phyloP scores from a whole-genome alignment of 2,113 vertebrate genomes.

The Crotalus tigris region DNA sequence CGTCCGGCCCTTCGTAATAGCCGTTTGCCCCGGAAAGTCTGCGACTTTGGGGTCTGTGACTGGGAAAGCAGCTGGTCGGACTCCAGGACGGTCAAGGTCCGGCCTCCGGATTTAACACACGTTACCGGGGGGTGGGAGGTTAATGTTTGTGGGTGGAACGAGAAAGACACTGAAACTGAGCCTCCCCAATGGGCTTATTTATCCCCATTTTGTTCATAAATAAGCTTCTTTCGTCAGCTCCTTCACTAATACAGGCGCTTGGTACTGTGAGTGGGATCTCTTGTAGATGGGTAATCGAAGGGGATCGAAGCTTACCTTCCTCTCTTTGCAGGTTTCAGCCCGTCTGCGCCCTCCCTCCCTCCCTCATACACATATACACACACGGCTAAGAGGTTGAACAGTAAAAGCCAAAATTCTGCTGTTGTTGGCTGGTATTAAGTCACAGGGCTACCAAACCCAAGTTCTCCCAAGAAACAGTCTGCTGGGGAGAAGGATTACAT shows the following conservation, averaged over 20 bases:
- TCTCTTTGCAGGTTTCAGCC: background rate
- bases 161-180: background rate
- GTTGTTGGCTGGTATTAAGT: background rate
- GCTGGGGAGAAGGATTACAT: background rate
- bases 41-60: too few relatives aligned
- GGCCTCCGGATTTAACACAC: background rate
- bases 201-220: background rate
- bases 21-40: background rate
- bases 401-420: background rate
- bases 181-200: background rate
- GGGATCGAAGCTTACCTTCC: background rate
- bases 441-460: background rate
- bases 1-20: background rate
- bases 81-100: background rate
- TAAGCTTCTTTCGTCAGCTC: background rate
- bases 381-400: background rate
- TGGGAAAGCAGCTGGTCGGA: too few relatives aligned
- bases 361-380: background rate
- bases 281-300: background rate
- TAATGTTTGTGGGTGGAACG: background rate
- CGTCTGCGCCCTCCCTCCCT: background rate
- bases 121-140: accelerated
- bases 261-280: background rate
- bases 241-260: background rate
- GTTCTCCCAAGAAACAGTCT: background rate